Percentiles rank a stretch among this genome's conserved stretches.
Conservation (phyloP, 2,797 vertebrate genomes). For the Pachyuromys duprasi region DNA sequence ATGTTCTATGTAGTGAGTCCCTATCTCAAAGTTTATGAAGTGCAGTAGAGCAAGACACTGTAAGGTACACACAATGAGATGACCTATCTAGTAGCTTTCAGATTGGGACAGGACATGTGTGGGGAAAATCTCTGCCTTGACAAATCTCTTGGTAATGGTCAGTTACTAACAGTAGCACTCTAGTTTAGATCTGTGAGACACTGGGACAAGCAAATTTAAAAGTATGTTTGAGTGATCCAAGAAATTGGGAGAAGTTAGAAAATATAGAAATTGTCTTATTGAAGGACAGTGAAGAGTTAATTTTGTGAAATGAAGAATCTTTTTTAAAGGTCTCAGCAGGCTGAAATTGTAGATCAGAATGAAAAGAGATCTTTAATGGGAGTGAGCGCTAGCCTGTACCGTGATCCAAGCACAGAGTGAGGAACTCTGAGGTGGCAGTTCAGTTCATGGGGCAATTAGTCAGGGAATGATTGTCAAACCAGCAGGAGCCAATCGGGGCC, state of each 20-base stretch:
- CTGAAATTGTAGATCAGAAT: conserved; percentile 25
- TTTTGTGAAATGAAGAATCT: not conserved
- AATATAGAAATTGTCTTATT: not conserved
- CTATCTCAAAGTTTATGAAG: not conserved
- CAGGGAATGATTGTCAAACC: not conserved
- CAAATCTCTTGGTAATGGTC: not conserved
- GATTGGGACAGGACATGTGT: not conserved
- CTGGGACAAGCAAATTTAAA: not conserved
- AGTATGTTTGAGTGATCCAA: not conserved
- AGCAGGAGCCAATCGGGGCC: not conserved
- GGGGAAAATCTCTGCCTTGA: too few species aligned
- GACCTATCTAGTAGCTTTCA: not conserved
- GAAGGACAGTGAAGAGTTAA: conserved; percentile 2
- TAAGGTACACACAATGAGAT: not conserved
- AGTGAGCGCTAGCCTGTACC: not conserved
- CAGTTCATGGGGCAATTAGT: not conserved
- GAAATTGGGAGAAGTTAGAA: not conserved
- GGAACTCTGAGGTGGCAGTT: not conserved
- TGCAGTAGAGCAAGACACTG: too few species aligned
- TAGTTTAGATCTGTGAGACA: not conserved
- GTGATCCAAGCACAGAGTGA: not conserved
- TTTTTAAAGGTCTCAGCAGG: not conserved
- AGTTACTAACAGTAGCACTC: not conserved
- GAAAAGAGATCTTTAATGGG: conserved; percentile 19
- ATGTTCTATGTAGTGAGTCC: not conserved